Percentiles rank a stretch among this genome's conserved stretches.
These are phyloP conservation scores for Ceryle rudis DNA, from an alignment of 2,797 vertebrate species.

Conservation along the genomic window DNA sequence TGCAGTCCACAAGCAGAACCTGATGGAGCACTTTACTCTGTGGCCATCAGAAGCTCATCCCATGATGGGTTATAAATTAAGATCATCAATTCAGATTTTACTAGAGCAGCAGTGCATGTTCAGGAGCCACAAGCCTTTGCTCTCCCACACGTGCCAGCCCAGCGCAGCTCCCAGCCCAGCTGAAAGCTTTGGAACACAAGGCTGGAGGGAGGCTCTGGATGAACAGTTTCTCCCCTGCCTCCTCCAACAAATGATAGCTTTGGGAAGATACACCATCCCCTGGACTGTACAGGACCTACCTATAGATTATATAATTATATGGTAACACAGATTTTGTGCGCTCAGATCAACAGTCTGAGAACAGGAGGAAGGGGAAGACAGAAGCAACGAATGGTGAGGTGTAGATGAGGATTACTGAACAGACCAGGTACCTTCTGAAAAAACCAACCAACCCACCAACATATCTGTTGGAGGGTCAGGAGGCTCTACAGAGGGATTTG, in stretches of 20 bases:
- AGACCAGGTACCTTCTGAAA: background rate
- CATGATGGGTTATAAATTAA: too few relatives aligned
- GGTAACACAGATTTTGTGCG: too few relatives aligned
- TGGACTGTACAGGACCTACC: accelerated
- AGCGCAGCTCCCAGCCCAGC: background rate
- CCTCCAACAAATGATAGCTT: background rate
- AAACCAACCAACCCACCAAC: background rate
- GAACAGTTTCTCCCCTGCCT: background rate
- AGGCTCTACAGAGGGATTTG: too few relatives aligned
- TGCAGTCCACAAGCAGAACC: accelerated
- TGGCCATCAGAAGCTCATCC: background rate
- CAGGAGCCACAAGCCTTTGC: background rate
- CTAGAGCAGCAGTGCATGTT: accelerated
- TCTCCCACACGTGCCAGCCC: accelerated
- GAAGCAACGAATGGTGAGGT: background rate
- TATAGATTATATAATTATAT: background rate
- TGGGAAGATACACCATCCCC: background rate
- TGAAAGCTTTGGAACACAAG: accelerated
- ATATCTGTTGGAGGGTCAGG: too few relatives aligned
- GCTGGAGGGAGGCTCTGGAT: background rate
- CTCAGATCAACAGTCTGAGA: too few relatives aligned
- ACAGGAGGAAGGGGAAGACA: background rate
- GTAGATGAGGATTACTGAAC: accelerated
- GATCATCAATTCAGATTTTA: background rate
- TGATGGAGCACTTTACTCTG: accelerated